Evolutionary conservation across 1,140 invertebrate genomes (phyloP), one percentile per base, ranked within the genome.

Genomic region (Meloidogyne chitwoodi): DNA sequence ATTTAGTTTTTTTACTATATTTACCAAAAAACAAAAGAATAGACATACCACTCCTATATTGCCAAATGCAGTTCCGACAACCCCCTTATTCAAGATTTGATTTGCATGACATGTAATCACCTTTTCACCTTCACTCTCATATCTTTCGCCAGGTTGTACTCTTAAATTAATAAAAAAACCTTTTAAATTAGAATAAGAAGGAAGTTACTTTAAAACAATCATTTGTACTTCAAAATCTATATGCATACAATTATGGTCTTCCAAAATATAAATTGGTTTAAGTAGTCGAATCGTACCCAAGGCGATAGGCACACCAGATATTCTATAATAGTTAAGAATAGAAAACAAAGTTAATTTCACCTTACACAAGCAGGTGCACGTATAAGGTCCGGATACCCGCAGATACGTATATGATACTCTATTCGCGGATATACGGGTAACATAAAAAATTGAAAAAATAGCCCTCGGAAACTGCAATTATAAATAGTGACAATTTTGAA

Each of bases 171-270:
- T 38, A 68, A 68, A 26, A 26, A 19, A 19, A n/a, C 65, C 2
- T 19, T 31, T 5, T 38, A n/a, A 44, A 1, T 69, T 19, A 27
- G 4, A 27, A 1, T 69, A 31, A 27, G 4, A 27, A 8, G 16
- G 8, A 67, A 44, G 38, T 22, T 22, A 70, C 68, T 44, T 70
- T 48, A 70, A 44, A 44, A 70, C 38, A 70, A 70, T 70, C 68
- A 70, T 70, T 44, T 61, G 68, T 56, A 70, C 68, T 27, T 70
- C 68, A 29, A 70, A 26, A 61, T 70, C 68, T 29, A 70, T n/a
- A 44, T 70, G 68, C 68, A 70, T 61, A 70, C 68, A 70, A 44
- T 70, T 70, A 29, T 70, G 68, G 8, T 70, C 68, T n/a, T 70
- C 68, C 16, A 70, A 27, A 44, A 70, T 70, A 61, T 56, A 70